These are phyloP conservation scores for Rutpela maculata DNA, from an alignment of 2,888 invertebrate genomes.

Conservation along the genomic window DNA sequence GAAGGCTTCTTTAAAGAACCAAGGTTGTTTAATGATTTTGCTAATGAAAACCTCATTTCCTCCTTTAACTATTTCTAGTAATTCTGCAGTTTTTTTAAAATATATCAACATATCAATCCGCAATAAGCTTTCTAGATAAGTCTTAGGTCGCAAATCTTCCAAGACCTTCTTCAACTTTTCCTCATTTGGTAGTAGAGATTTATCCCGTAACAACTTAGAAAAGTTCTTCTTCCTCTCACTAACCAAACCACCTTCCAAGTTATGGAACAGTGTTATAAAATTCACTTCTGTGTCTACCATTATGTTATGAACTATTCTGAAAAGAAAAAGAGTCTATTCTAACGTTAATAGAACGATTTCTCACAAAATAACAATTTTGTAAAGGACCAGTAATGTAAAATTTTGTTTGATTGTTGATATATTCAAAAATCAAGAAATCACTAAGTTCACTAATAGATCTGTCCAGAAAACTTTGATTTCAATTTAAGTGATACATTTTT, in stretches of 20 bases:
- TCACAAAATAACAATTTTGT: no score
- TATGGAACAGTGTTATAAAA: constrained; percentile 46
- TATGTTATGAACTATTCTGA: not conserved
- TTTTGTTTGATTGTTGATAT: no score
- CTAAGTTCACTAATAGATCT: no score
- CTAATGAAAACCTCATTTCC: constrained; percentile 52
- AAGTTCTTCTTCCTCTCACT: constrained; percentile 52
- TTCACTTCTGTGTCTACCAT: constrained; percentile 14
- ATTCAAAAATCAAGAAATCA: no score
- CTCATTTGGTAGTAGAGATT: constrained; percentile 17
- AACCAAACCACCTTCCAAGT: constrained; percentile 48
- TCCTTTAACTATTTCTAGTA: constrained; percentile 50
- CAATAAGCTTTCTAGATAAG: constrained; percentile 56
- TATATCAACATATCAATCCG: constrained; percentile 56
- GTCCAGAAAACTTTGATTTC: no score
- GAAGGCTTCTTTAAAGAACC: constrained; percentile 56
- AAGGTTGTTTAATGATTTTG: constrained; percentile 53
- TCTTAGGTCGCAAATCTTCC: constrained; percentile 48
- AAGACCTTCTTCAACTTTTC: constrained; percentile 16
- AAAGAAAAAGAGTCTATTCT: no score
- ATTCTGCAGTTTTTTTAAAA: constrained; percentile 46
- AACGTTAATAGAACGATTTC: no score
- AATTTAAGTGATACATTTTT: no score
- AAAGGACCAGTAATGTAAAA: no score
- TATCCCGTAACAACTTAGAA: constrained; percentile 44